A percentile compares a stretch with the other conserved stretches of the same genome.
These are phyloP conservation scores for Geopemphigus sp. DNA, from an alignment of 1,140 invertebrate species.

Conservation along the genomic window DNA sequence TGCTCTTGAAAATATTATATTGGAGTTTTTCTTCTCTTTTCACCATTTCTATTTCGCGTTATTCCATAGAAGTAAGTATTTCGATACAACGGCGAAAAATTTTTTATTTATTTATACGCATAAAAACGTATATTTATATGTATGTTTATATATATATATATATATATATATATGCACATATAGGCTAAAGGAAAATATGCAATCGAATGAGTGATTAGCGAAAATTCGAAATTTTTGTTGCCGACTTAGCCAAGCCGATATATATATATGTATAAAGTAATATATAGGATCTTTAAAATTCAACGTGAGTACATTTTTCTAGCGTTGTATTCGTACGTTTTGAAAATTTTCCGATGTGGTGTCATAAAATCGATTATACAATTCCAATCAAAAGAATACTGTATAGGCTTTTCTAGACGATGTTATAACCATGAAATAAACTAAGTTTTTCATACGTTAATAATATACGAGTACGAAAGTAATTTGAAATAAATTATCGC, in stretches of 20 bases:
- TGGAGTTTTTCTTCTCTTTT: slow-evolving; percentile 18
- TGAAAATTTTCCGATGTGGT: not conserved
- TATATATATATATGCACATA: not conserved
- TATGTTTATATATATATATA: not conserved
- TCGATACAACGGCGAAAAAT: not conserved
- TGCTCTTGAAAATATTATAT: not conserved
- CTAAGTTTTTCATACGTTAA: not conserved
- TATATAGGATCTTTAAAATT: not conserved
- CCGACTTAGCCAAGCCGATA: too few species aligned
- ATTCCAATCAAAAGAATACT: not conserved
- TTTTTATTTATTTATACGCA: too few species aligned
- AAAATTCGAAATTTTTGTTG: slow-evolving; percentile 3
- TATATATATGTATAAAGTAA: too few species aligned
- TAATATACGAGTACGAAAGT: not conserved
- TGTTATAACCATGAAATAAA: not conserved
- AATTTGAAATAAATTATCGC: too few species aligned
- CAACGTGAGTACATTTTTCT: too few species aligned
- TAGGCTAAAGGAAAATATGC: not conserved
- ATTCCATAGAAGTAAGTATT: not conserved
- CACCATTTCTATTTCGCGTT: not conserved
- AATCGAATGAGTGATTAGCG: slow-evolving; percentile 3
- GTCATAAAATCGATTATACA: not conserved
- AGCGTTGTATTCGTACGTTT: not conserved
- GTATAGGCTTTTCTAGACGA: not conserved
- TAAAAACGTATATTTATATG: too few species aligned